These are phyloP conservation scores for Hydractinia symbiolongicarpus DNA, from an alignment of 30 jellyfish, hydroid and myxozoan species.

Conservation along the genomic window DNA sequence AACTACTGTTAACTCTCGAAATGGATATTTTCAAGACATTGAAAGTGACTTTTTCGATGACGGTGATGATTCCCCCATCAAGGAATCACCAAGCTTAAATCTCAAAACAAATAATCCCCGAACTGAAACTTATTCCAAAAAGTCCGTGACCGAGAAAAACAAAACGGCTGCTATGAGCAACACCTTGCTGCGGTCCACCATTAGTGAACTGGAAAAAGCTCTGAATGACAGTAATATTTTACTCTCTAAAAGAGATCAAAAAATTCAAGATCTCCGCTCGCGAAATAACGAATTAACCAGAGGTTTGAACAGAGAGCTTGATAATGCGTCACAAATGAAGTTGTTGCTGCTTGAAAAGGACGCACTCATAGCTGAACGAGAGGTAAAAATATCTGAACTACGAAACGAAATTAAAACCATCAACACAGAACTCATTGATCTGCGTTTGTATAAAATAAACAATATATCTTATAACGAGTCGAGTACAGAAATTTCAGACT, in stretches of 20 bases:
- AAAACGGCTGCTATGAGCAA: slow-evolving; percentile 18
- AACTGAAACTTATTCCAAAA: background rate
- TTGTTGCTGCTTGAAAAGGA: slow-evolving; percentile 16
- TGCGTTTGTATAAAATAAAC: background rate
- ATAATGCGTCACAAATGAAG: slow-evolving; percentile 23
- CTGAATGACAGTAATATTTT: slow-evolving; percentile 52
- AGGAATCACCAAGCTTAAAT: background rate
- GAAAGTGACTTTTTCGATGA: slow-evolving; percentile 18
- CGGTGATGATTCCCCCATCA: background rate
- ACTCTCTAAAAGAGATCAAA: slow-evolving; percentile 51
- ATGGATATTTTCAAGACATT: background rate
- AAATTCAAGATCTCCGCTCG: slow-evolving; percentile 45
- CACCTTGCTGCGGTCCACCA: slow-evolving; percentile 52
- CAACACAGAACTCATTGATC: slow-evolving; percentile 21
- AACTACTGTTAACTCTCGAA: background rate
- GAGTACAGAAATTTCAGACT: no score
- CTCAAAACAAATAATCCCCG: no score
- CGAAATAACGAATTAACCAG: slow-evolving; percentile 21
- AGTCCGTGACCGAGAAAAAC: background rate
- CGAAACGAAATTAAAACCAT: slow-evolving; percentile 20
- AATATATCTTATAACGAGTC: background rate
- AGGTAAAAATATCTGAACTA: slow-evolving; percentile 12
- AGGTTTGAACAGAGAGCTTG: slow-evolving; percentile 31
- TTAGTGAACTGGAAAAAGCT: slow-evolving; percentile 74
- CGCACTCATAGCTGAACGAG: slow-evolving; percentile 9